Percentiles rank a stretch among this genome's conserved stretches.
These are phyloP conservation scores for Myocastor coypus DNA, from an alignment of 2,113 vertebrate genomes.

Conservation along the genomic window DNA sequence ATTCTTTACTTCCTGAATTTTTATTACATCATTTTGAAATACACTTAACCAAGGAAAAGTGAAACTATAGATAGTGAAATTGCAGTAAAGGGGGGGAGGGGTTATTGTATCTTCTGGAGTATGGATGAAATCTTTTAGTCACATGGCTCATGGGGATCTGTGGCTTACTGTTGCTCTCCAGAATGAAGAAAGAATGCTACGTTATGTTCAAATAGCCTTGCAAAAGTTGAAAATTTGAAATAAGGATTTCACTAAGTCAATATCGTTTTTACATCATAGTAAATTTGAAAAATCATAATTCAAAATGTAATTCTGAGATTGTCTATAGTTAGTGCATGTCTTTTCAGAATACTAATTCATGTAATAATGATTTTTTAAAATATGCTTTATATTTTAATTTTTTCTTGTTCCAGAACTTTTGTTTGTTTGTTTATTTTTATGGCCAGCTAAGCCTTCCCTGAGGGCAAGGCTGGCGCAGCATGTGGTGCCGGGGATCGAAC, in stretches of 20 bases:
- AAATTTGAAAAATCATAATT: background rate
- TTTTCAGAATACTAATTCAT: slow-evolving; percentile 9
- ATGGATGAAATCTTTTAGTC: no score
- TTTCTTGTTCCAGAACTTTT: no score
- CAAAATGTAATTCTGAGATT: background rate
- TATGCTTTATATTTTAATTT: background rate
- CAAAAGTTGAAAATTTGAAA: background rate
- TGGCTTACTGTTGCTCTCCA: background rate
- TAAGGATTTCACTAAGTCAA: background rate
- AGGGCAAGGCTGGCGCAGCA: no score
- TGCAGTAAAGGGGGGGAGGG: background rate
- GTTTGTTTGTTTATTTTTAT: no score
- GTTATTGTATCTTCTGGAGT: background rate
- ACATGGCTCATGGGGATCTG: background rate
- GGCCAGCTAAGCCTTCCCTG: no score
- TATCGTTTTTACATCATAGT: background rate
- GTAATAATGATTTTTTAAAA: background rate
- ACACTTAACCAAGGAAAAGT: background rate
- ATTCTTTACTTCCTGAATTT: background rate
- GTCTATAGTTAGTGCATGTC: background rate
- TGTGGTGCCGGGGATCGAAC: no score
- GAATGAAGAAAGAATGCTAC: background rate
- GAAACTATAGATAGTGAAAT: background rate
- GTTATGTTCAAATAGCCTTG: background rate
- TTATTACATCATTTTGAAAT: background rate